Evolutionary conservation across 1,140 invertebrate species (phyloP).

Genomic region (Phthorimaea operculella): DNA sequence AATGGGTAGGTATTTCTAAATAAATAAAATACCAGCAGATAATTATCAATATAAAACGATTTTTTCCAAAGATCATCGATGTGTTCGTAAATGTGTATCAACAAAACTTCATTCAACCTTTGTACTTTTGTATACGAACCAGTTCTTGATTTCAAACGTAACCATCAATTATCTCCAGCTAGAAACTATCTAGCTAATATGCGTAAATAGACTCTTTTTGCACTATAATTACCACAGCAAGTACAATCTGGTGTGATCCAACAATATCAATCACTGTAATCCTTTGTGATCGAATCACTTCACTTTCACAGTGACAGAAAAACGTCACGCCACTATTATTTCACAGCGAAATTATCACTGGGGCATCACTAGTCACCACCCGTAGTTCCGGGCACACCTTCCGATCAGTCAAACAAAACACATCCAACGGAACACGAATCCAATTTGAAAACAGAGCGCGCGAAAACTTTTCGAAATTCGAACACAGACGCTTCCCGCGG

Average conservation of each 20-base stretch:
- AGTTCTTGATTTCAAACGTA: neutral
- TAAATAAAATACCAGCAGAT: too few species aligned
- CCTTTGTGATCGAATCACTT: conserved; percentile 30
- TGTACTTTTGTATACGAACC: neutral
- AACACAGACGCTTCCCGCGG: conserved; percentile 30
- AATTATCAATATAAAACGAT: too few species aligned
- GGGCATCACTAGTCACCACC: conserved; percentile 1
- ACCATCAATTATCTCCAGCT: neutral
- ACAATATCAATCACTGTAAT: conserved; percentile 49
- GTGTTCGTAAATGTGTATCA: too few species aligned
- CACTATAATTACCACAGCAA: neutral
- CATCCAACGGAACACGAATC: conserved; percentile 1
- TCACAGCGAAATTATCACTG: neutral
- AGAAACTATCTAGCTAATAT: neutral
- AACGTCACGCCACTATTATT: conserved; percentile 12
- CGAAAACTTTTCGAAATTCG: conserved; percentile 25
- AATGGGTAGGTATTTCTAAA: too few species aligned
- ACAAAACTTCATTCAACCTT: neutral
- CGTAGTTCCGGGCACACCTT: neutral
- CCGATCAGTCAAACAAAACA: neutral
- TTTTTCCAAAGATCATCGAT: too few species aligned
- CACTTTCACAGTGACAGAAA: conserved; percentile 38
- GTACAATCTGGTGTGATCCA: conserved; percentile 33
- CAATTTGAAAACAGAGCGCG: conserved; percentile 14
- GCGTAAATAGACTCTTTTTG: neutral